phyloP scores from a whole-genome alignment of 2,888 invertebrate species.

The Gymnoscelis rufifasciata region DNA sequence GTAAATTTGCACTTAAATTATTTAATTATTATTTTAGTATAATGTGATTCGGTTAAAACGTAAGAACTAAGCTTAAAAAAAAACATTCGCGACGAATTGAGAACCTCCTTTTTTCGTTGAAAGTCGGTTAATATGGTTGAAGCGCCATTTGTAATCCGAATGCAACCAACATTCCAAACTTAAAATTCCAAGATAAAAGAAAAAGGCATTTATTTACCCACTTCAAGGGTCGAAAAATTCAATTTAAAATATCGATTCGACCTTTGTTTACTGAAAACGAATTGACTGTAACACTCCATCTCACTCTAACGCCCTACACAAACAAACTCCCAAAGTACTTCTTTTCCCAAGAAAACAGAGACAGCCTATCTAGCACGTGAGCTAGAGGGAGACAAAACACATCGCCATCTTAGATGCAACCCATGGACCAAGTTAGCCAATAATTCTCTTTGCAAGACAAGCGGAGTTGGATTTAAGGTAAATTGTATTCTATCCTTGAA shows the following conservation, averaged over 20 bases:
- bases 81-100: too few species aligned
- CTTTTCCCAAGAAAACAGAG: conserved; percentile 62
- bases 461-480: conserved; percentile 39
- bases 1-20: too few species aligned
- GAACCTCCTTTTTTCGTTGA: too few species aligned
- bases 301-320: conserved; percentile 56
- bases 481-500: conserved; percentile 49
- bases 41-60: too few species aligned
- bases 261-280: conserved; percentile 64
- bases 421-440: conserved; percentile 75
- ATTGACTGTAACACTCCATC: conserved; percentile 52
- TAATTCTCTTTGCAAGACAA: conserved; percentile 53
- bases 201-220: background rate
- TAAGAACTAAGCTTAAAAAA: too few species aligned
- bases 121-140: too few species aligned
- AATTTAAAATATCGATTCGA: conserved; percentile 46
- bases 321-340: conserved; percentile 58
- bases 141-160: too few species aligned
- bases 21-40: too few species aligned
- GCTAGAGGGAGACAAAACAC: conserved; percentile 48
- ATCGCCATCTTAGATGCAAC: conserved; percentile 77
- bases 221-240: conserved; percentile 18
- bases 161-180: conserved; percentile 3
- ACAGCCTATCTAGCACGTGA: conserved; percentile 35
- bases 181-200: background rate